Base-by-base conservation (phyloP, 2,797 vertebrate species). In the Perdix hodgsoniae region DNA sequence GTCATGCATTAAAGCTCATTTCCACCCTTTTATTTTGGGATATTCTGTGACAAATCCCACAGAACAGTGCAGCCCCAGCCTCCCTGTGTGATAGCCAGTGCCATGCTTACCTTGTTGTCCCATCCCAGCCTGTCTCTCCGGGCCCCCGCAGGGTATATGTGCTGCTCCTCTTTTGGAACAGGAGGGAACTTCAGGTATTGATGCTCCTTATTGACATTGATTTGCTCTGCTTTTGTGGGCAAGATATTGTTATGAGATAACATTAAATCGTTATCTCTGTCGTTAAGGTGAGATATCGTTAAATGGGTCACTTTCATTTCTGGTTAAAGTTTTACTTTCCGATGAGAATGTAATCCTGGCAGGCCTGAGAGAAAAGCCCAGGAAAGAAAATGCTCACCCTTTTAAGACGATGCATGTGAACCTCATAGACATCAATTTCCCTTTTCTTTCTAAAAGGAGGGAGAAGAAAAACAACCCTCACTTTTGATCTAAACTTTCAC, bases 1-100 rank as follows among this genome's bases (percentile, higher is more conserved):
- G 54, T 24, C 4, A 12, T 0, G 1, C 4, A 8, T 29, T 73
- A 10, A 44, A 57, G 39, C 56, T 50, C 0, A 17, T 69, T 73
- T 59, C 47, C 5, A 21, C 22, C 33, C 44, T 79, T 61, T 16
- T 4, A 21, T 22, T 42, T 42, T 15, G 11, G 27, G 9, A 22
- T 27, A 27, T 61, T 35, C 60, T 61, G 10, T 63, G 60, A 63
- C 10, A 17, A 33, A 45, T 45, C 7, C 31, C 31, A 24, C 23
- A 21, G 7, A 31, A 56, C 29, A 8, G 11, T 56, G 31, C 31
- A 56, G 63, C 44, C 22, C 15, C 44, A 12, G 10, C 15, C 64
- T 18, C 11, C 15, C 3, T 24, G 15, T 26, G 24, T 16, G 21
- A 33, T 11, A 33, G 31, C 16, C 39, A 65, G 44, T 80, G 26